Evolutionary conservation across 2,888 invertebrate genomes (phyloP), one percentile per base, ranked within the genome.

Genomic region (Melitaea athalia): DNA sequence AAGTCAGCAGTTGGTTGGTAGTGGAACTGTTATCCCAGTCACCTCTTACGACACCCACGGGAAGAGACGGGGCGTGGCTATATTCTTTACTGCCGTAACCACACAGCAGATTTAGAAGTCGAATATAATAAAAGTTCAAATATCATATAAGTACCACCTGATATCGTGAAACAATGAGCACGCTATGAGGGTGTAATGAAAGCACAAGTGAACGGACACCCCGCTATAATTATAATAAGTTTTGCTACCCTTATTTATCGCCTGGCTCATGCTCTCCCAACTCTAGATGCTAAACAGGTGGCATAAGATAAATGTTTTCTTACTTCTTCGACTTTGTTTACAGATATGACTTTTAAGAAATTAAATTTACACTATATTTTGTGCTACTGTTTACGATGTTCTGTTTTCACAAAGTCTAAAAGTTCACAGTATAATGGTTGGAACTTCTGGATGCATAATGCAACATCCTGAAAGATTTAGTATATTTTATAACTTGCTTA

Each of bases 191-290:
- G 85, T 85, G 85, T 86, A 87, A 89, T 87, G 91, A 92, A 91
- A 91, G 89, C 86, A 91, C 87, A 91, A 91, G 88, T 88, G 86
- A 90, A 88, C 83, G 91, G 92, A 91, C 91, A 89, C 87, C 86
- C 83, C 79, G 80, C 83, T 64, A 63, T 71, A 74, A 74, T 74
- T 74, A 73, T 74, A 74, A 68, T 73, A 73, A 74, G 68, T 72
- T 72, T 55, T 72, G 71, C 68, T 63, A 57, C 68, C 62, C 50
- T 68, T 66, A 60, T 66, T 70, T 62, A 69, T 68, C 67, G 47
- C 45, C 62, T 55, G 65, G 60, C 49, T 70, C 67, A 62, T 63
- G 67, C 59, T 17, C 63, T 15, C 53, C 38, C 33, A 50, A 65
- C 55, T 59, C 45, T 53, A 52, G 69, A 74, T 73, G 70, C 63